Base-by-base conservation (phyloP, 30 jellyfish, hydroid and myxozoan species). In the Hydractinia echinata region DNA sequence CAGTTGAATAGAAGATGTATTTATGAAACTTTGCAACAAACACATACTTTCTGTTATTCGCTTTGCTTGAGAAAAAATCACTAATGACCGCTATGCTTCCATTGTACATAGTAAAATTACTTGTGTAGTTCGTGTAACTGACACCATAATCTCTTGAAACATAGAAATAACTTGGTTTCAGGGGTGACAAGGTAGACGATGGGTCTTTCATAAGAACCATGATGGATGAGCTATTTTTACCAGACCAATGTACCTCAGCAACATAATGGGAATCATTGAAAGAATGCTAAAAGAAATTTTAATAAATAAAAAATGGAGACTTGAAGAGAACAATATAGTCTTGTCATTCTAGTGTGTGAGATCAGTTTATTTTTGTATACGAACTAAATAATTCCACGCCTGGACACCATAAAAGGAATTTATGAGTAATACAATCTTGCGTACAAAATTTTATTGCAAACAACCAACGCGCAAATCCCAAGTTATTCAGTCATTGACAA, bases 161-260 rank as follows among this genome's bases (percentile, higher is more conserved):
- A 66, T 92, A 92, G 52, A 92, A 92, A 79, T 86, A 77, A 76
- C 94, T 92, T 82, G 98, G 98, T 30, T 89, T 71, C 30, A 76
- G 55, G 16, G 81, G 77, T 51, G 81, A 52, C 56, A 77, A 39
- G 0, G 53, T 9, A 5, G 87, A 87, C 1, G 83, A 81, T 53
- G 97, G 95, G 60, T 92, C 98, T 61, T 92, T 83, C 96, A 87
- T 92, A 51, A 92, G 82, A 30, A 92, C 83, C 80, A 92, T 84
- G 44, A 92, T 87, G 19, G 91, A 92, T 66, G 96, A 86, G 54
- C 98, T 92, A 69, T 92, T 92, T 79, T 86, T 70, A 20, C 98
- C 98, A 54, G 98, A 92, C 98, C 98, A 92, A 68, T 92, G 98
- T n/a, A 92, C 96, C 76, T 92, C 96, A 11, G 98, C 98, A 30